Evolutionary conservation across 1,140 invertebrate genomes (phyloP), one percentile per base, ranked within the genome.

Genomic region (Drosophila baimaii): DNA sequence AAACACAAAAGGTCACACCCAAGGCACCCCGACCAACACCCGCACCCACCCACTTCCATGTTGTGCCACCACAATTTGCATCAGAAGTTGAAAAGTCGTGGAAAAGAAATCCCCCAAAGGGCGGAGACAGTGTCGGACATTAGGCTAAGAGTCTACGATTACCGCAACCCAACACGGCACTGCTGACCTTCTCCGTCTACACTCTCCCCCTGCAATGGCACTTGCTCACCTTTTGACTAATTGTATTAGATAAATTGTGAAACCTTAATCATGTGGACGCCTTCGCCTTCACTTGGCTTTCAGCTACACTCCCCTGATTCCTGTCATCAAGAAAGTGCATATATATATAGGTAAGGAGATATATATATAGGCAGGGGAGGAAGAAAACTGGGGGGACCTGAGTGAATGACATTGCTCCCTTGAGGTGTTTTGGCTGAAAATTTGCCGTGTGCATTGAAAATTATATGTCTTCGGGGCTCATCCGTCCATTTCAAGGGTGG

Each of bases 221-320:
- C 17, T 43, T 57, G 58, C 75, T 80, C 80, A 80, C 77, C 84
- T 89, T 69, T 77, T 89, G 77, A 89, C 85, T 89, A 89, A 89
- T 89, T 89, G 84, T 90, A 89, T 89, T 90, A 90, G 77, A 89
- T 89, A 84, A 89, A 89, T 89, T 89, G 81, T 75, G 80, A 89
- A 89, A 79, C 84, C 84, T 81, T 89, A 89, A 89, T 89, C 84
- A 79, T 81, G 85, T 89, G 77, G 84, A 86, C 59, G 56, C 61
- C 44, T 58, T 54, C 39, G 27, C 55, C 27, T 37, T 21, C 41
- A 46, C 54, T 72, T 58, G 17, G 25, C 33, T 31, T 37, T 37
- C 52, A 46, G 62, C 52, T 55, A 57, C 37, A 49, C 19, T 41
- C 59, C 35, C 27, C 27, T n/a, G 35, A 8, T 17, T 39, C 33